Conservation (phyloP, 2,797 vertebrate genomes). For the Kryptolebias ocellatus region DNA sequence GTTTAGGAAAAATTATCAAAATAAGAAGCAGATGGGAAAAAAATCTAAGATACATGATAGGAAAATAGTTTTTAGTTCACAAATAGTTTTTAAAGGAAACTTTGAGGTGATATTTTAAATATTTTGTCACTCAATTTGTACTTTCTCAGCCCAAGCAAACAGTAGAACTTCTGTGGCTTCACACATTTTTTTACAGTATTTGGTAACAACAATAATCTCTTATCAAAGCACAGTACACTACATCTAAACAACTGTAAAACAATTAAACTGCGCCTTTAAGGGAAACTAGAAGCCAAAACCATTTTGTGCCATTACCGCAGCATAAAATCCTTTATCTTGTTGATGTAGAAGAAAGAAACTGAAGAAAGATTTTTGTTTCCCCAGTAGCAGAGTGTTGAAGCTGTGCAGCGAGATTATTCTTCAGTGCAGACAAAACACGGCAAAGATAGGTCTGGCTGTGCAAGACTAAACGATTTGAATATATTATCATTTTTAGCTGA, state of each 20-base stretch:
- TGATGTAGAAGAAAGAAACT: neutral
- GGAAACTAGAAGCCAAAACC: neutral
- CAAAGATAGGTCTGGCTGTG: neutral
- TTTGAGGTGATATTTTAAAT: too few species aligned
- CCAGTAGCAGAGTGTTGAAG: neutral
- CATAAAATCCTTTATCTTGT: neutral
- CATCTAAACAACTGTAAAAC: neutral
- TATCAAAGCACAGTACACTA: too few species aligned
- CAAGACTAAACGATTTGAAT: neutral
- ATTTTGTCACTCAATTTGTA: too few species aligned
- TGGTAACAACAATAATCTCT: too few species aligned
- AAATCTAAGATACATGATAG: too few species aligned
- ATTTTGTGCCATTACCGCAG: neutral
- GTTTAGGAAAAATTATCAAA: too few species aligned
- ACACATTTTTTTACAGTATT: too few species aligned
- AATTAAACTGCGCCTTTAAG: neutral
- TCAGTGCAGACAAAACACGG: neutral
- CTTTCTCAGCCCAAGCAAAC: too few species aligned
- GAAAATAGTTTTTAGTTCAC: too few species aligned
- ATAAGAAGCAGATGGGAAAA: too few species aligned
- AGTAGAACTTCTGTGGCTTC: too few species aligned
- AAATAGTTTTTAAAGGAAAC: too few species aligned
- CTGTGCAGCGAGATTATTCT: constrained; percentile 1
- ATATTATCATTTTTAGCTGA: neutral
- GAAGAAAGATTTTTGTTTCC: constrained; percentile 5